phyloP scores from a whole-genome alignment of 2,888 invertebrate species.

The Helobdella robusta region DNA sequence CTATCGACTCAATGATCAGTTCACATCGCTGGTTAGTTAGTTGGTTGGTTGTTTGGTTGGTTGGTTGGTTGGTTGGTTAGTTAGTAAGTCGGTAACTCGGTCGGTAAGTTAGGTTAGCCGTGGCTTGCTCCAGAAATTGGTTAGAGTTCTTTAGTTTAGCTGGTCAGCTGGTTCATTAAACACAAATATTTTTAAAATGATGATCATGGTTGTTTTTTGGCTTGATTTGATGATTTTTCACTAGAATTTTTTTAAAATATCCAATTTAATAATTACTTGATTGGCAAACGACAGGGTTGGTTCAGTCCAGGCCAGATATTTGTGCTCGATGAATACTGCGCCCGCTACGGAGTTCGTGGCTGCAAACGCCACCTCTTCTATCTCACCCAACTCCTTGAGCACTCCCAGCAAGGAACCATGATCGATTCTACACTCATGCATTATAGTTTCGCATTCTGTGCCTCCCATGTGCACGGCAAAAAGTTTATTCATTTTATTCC shows the following conservation, averaged over 20 bases:
- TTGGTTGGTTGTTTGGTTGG: not conserved
- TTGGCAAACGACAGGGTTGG: too few relatives aligned
- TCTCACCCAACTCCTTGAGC: constrained; percentile 82
- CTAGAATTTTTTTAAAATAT: too few relatives aligned
- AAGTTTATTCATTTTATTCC: constrained; percentile 60
- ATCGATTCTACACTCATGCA: constrained; percentile 97
- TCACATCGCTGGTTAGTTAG: constrained; percentile 70
- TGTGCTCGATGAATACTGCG: constrained; percentile 82
- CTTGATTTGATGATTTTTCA: too few relatives aligned
- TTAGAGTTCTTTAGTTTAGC: too few relatives aligned
- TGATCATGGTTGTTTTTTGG: too few relatives aligned
- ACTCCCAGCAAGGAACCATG: constrained; percentile 71
- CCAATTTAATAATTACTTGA: too few relatives aligned
- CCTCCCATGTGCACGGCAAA: constrained; percentile 97
- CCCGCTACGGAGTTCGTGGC: constrained; percentile 88
- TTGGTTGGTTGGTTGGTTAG: not conserved
- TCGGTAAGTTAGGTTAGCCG: too few relatives aligned
- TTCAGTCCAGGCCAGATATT: constrained; percentile 98
- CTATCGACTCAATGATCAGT: constrained; percentile 92
- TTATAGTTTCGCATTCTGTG: constrained; percentile 98
- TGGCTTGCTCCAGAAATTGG: too few relatives aligned
- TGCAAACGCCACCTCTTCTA: constrained; percentile 94
- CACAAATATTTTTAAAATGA: too few relatives aligned
- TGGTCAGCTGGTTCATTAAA: too few relatives aligned
- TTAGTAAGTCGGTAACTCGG: too few relatives aligned